phyloP scores from a whole-genome alignment of 2,888 invertebrate species.

The Eupeodes luniger region DNA sequence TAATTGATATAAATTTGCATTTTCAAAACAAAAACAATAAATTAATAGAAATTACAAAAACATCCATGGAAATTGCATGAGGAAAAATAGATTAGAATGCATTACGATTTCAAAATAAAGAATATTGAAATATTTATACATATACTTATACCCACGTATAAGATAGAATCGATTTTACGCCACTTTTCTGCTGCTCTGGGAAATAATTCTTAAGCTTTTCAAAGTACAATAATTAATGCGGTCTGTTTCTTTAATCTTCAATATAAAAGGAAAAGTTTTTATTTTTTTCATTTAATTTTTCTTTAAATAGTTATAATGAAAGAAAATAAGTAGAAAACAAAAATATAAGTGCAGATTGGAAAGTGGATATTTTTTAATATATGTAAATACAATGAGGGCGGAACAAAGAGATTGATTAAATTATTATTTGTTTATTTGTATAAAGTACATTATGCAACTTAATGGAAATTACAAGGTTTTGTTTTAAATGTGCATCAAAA shows the following conservation, averaged over 20 bases:
- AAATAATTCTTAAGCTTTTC: slow-evolving; percentile 9
- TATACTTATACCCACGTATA: too few species aligned
- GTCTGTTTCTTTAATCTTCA: slow-evolving; percentile 36
- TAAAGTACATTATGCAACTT: background rate
- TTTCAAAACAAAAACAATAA: background rate
- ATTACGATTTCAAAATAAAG: slow-evolving; percentile 1
- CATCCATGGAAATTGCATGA: background rate
- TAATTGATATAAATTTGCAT: slow-evolving; percentile 11
- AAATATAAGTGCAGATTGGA: slow-evolving; percentile 12
- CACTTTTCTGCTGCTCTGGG: background rate
- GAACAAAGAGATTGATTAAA: slow-evolving; percentile 6
- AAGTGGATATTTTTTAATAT: background rate
- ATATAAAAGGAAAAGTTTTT: slow-evolving; percentile 45
- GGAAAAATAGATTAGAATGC: slow-evolving; percentile 31
- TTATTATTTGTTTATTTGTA: background rate
- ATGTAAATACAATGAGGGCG: background rate
- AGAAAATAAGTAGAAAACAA: background rate
- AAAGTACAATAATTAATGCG: slow-evolving; percentile 26
- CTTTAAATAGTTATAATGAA: slow-evolving; percentile 26
- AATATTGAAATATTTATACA: too few species aligned
- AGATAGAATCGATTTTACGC: slow-evolving; percentile 5
- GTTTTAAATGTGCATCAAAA: background rate
- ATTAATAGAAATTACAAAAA: background rate
- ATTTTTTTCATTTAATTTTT: background rate
- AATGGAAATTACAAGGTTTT: slow-evolving; percentile 11